Evolutionary conservation across 2,888 invertebrate genomes (phyloP).

Genomic region (Callyntrura sp.): DNA sequence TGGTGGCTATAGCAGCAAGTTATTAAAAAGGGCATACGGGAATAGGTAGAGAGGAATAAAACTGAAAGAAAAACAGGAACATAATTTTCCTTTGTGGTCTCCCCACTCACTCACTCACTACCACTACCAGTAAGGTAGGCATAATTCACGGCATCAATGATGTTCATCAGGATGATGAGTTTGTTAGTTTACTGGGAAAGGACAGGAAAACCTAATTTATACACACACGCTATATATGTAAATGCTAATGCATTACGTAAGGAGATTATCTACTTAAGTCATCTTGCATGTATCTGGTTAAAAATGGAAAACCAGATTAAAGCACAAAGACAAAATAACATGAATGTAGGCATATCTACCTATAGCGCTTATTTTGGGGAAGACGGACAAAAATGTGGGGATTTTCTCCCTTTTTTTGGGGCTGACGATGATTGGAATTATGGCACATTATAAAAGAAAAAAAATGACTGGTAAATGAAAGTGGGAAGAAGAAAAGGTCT

Average conservation of each 20-base stretch:
- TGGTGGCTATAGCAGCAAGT: conserved; percentile 22
- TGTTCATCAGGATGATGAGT: background rate
- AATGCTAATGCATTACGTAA: conserved; percentile 33
- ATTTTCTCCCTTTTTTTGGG: background rate
- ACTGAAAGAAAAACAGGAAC: conserved; percentile 26
- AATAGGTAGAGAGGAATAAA: background rate
- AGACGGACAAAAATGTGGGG: conserved; percentile 19
- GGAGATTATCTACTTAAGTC: background rate
- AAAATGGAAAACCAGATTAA: conserved; percentile 22
- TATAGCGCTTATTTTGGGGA: background rate
- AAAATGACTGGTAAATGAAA: background rate
- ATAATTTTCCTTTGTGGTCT: conserved; percentile 34
- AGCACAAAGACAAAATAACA: background rate
- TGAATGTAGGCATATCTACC: too few relatives aligned
- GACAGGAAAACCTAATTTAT: background rate
- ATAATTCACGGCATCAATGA: conserved; percentile 60
- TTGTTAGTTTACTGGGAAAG: background rate
- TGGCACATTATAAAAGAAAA: conserved; percentile 20
- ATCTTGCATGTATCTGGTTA: background rate
- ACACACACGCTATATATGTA: background rate
- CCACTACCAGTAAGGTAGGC: background rate
- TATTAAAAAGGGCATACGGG: conserved; percentile 4
- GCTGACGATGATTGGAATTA: background rate
- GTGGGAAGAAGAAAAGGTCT: background rate
- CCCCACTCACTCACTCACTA: too few relatives aligned